Conservation (phyloP, 1,140 invertebrate genomes). For the Drosophila littoralis region DNA sequence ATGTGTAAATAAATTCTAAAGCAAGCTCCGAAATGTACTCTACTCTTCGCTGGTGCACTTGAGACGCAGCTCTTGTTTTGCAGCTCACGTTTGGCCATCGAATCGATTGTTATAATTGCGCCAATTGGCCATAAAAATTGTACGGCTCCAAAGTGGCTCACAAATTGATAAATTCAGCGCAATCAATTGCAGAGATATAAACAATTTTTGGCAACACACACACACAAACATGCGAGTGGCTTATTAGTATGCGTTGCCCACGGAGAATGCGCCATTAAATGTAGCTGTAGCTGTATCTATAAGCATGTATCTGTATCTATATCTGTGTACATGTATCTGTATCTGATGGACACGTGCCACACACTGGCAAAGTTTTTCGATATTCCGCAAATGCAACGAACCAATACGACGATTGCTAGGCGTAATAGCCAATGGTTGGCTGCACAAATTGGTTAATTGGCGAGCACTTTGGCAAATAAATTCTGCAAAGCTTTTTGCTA, state of each 20-base stretch:
- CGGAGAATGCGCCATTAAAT: conserved; percentile 5
- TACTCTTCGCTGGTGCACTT: not conserved
- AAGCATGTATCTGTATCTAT: not conserved
- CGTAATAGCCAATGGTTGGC: conserved; percentile 15
- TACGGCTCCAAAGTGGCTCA: not conserved
- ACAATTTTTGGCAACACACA: not conserved
- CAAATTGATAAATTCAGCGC: conserved; percentile 13
- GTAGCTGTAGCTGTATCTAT: conserved; percentile 5
- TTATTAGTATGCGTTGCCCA: conserved; percentile 17
- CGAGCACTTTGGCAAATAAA: conserved; percentile 39
- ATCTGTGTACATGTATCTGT: not conserved
- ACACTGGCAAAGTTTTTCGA: not conserved
- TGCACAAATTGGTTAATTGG: conserved; percentile 66
- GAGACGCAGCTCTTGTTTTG: not conserved
- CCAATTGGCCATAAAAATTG: not conserved
- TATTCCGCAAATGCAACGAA: conserved; percentile 1
- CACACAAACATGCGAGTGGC: not conserved
- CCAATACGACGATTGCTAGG: not conserved
- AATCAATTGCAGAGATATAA: conserved; percentile 13
- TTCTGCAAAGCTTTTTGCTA: conserved; percentile 16
- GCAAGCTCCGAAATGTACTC: not conserved
- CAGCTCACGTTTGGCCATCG: not conserved
- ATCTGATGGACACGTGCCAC: not conserved
- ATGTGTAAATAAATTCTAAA: no score
- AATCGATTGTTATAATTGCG: conserved; percentile 3